Evolutionary conservation across 2,888 invertebrate genomes (phyloP).

Genomic region (Chirona hameri): DNA sequence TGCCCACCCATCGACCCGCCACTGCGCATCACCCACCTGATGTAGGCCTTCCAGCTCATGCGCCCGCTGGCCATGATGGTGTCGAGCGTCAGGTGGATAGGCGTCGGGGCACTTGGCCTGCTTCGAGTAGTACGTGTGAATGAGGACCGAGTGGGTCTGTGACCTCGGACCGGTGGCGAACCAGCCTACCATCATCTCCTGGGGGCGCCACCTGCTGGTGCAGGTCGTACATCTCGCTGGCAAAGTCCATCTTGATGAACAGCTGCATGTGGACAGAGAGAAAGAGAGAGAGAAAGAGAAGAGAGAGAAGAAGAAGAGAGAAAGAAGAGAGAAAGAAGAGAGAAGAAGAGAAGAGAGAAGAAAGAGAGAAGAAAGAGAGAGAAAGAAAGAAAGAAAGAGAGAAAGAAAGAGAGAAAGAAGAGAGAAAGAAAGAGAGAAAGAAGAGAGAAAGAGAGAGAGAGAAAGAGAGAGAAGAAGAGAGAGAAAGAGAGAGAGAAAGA

Average conservation of each 20-base stretch:
- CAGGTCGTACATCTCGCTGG: constrained; percentile 79
- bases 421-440: background rate
- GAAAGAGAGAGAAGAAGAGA: background rate
- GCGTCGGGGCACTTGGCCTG: constrained; percentile 75
- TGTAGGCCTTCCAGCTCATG: constrained; percentile 91
- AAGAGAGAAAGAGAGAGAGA: background rate
- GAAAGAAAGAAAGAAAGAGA: background rate
- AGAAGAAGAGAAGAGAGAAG: too few species aligned
- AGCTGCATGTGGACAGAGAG: background rate
- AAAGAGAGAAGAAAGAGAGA: background rate
- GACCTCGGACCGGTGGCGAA: constrained; percentile 98
- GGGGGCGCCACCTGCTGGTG: constrained; percentile 86
- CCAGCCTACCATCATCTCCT: constrained; percentile 96
- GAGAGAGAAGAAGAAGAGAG: too few species aligned
- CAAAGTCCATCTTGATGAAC: constrained; percentile 38
- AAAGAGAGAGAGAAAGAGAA: too few species aligned
- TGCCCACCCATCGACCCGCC: background rate
- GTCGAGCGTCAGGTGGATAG: constrained; percentile 93
- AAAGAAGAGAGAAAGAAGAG: too few species aligned
- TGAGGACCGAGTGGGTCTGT: constrained; percentile 96
- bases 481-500: background rate
- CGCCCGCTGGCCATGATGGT: constrained; percentile 80
- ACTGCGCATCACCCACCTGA: constrained; percentile 54
- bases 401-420: background rate
- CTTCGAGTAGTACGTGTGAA: constrained; percentile 94